Percentiles rank a stretch among this genome's conserved stretches.
These are phyloP conservation scores for Palythoa caribaeorum DNA, from an alignment of 92 coral and sea anemone genomes.

Conservation along the genomic window DNA sequence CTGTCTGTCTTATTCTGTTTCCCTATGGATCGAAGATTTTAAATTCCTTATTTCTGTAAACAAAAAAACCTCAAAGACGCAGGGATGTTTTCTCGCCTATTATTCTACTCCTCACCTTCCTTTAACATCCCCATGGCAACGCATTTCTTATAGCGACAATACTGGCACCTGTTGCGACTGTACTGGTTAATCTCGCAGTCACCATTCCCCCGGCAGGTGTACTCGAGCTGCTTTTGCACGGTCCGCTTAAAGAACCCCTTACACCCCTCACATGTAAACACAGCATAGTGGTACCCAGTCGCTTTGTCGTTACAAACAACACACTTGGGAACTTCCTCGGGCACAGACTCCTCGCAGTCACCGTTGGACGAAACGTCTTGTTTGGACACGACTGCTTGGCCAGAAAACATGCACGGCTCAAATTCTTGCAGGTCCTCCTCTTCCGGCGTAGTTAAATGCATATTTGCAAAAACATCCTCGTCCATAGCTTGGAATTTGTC, in stretches of 20 bases:
- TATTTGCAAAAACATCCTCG: conserved; percentile 66
- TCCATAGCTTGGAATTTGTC: conserved; percentile 5
- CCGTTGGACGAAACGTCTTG: conserved; percentile 16
- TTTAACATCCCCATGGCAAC: conserved; percentile 85
- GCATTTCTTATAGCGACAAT: conserved; percentile 95
- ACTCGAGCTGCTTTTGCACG: conserved; percentile 91
- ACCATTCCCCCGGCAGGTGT: conserved; percentile 83
- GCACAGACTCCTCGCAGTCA: conserved; percentile 44
- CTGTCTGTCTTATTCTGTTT: no score
- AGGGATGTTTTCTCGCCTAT: no score
- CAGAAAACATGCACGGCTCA: conserved; percentile 60
- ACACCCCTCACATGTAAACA: conserved; percentile 99
- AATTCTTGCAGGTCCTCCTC: conserved; percentile 31
- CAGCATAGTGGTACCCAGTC: conserved; percentile 98
- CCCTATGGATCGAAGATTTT: no score
- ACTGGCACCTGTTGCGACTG: conserved; percentile 93
- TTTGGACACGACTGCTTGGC: conserved; percentile 21
- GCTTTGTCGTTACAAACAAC: conserved; percentile 97
- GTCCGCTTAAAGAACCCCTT: conserved; percentile 98
- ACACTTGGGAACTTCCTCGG: conserved; percentile 59
- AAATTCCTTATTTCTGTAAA: no score
- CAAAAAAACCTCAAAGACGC: no score
- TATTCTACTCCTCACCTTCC: conserved; percentile 71
- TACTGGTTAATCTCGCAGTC: conserved; percentile 91
- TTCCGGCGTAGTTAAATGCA: conserved; percentile 6